Base-by-base conservation (phyloP, 2,113 vertebrate genomes). In the Poecilia latipinna region DNA sequence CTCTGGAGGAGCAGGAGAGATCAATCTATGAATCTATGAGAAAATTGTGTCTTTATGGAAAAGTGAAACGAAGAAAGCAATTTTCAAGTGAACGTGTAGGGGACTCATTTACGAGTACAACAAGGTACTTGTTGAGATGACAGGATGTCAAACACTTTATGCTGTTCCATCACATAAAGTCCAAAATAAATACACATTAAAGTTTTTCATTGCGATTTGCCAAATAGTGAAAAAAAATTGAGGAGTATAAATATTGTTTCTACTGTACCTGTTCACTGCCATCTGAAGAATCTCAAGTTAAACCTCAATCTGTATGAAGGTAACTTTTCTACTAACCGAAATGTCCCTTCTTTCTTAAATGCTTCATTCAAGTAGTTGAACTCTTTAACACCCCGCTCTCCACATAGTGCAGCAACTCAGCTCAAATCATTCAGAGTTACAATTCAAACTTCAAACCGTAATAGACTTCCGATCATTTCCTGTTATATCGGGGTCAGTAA, bases 391-490 rank as follows among this genome's bases (percentile, higher is more conserved):
- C 54, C 28, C 26, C 68, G 32, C 24, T 2, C 51, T 19, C 13
- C 13, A 44, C 1, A 48, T 35, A 44, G n/a, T 4, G 28, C 13
- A 60, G 68, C 64, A 81, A 89, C 88, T 73, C 65, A 68, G 42
- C 42, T 44, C 44, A 48, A 77, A 88, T 90, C 74, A 86, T 82
- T 87, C 83, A 80, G 68, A 0, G 31, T 78, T 70, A 91, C 87
- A 90, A 90, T 75, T 78, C 79, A 83, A 84, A 85, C 82, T 78
- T 83, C 82, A 80, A 78, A 72, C 22, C 10, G 72, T 74, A 85
- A 88, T 86, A 65, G 82, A 89, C 79, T 86, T 86, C 61, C 77
- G 75, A 87, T 88, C 84, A 83, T 68, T 88, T 77, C 74, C 71
- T 3, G 28, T 80, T 78, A 72, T 76, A 79, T 89, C 77, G 78